phyloP scores from a whole-genome alignment of 2,113 vertebrate genomes.

The Pagrus major region DNA sequence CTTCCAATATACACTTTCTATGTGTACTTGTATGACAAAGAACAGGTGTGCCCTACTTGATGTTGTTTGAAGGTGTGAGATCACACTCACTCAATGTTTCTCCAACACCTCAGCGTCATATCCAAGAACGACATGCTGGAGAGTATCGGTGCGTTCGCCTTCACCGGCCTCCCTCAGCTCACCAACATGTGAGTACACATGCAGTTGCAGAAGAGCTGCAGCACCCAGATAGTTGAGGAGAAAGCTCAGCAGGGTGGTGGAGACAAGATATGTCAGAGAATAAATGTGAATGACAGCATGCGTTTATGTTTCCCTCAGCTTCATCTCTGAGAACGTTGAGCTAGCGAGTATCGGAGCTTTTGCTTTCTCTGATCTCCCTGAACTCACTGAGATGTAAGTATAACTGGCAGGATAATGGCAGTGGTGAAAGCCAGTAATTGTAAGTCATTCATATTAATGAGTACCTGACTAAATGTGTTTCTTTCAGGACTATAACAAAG shows the following conservation, averaged over 20 bases:
- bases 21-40: too few species aligned
- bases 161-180: constrained; percentile 54
- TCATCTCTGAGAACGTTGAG: constrained; percentile 73
- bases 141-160: constrained; percentile 56
- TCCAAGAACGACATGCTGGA: constrained; percentile 50
- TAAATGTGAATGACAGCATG: constrained; percentile 11
- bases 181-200: constrained; percentile 63
- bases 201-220: constrained; percentile 33
- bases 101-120: constrained; percentile 31
- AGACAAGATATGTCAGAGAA: constrained; percentile 46
- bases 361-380: constrained; percentile 80
- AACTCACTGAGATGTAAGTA: constrained; percentile 80
- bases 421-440: constrained; percentile 13
- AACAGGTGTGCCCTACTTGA: background rate
- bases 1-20: too few species aligned
- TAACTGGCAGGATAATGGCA: constrained; percentile 1
- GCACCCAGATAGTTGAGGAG: constrained; percentile 33
- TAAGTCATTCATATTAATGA: background rate
- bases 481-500: constrained; percentile 81
- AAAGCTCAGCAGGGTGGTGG: background rate
- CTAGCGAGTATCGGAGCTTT: constrained; percentile 70
- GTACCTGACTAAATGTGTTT: background rate
- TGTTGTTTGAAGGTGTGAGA: too few species aligned
- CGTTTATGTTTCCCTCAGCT: constrained; percentile 55
- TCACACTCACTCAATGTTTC: background rate